Percentiles rank a stretch among this genome's conserved stretches.
These are phyloP conservation scores for Lamproptera curius DNA, from an alignment of 2,888 invertebrate genomes.

Conservation along the genomic window DNA sequence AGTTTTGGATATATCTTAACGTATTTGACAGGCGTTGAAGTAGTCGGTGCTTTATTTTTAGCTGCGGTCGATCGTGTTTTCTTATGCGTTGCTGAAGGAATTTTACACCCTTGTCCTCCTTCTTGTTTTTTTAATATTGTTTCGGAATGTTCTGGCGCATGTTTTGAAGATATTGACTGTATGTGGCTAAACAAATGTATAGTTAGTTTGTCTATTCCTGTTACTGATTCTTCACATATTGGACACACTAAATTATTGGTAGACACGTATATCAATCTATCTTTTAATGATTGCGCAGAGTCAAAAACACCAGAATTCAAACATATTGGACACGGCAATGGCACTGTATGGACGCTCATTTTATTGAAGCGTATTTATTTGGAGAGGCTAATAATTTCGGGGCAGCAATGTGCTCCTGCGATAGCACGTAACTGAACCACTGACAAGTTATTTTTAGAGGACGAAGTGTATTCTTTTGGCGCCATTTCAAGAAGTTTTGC, in stretches of 20 bases:
- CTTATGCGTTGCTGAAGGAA: constrained; percentile 37
- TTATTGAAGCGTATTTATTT: constrained; percentile 10
- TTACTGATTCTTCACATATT: constrained; percentile 85
- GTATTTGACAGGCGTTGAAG: constrained; percentile 55
- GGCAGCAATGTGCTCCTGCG: constrained; percentile 35
- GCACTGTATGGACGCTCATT: constrained; percentile 74
- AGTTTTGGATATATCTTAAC: constrained; percentile 71
- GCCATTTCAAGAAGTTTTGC: constrained; percentile 57
- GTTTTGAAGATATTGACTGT: constrained; percentile 47
- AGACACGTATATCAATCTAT: constrained; percentile 85
- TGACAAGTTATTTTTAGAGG: constrained; percentile 60
- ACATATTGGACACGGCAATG: constrained; percentile 87
- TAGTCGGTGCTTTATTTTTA: constrained; percentile 62
- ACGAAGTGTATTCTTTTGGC: constrained; percentile 57
- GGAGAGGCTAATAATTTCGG: constrained; percentile 13
- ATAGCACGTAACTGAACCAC: constrained; percentile 54
- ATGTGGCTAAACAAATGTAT: constrained; percentile 90
- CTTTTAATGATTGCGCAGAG: constrained; percentile 83
- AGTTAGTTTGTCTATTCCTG: constrained; percentile 89
- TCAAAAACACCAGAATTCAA: constrained; percentile 83
- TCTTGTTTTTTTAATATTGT: constrained; percentile 29
- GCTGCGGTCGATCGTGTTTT: constrained; percentile 46
- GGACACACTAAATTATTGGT: constrained; percentile 87
- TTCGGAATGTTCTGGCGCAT: constrained; percentile 31
- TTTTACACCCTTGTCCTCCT: constrained; percentile 34